A percentile compares a stretch with the other conserved stretches of the same genome.
These are phyloP conservation scores for Channa striata DNA, from an alignment of 2,797 vertebrate species.

Conservation along the genomic window DNA sequence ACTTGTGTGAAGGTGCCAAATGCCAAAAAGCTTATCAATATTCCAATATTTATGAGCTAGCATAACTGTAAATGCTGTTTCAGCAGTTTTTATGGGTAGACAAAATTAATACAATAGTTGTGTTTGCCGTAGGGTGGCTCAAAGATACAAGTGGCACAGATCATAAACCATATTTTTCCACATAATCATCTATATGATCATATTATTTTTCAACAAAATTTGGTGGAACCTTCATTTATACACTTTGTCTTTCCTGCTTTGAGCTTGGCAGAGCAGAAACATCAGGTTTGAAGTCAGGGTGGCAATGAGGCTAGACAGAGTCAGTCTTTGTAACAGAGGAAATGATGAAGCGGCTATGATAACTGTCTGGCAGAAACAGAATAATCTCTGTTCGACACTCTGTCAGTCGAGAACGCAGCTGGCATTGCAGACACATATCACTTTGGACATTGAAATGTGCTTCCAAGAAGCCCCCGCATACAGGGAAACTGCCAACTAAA, in stretches of 20 bases:
- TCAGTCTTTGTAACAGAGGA: slow-evolving; percentile 41
- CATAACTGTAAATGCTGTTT: neutral
- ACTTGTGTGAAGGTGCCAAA: too few relatives aligned
- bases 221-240: neutral
- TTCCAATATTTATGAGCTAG: too few relatives aligned
- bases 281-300: slow-evolving; percentile 24
- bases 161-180: neutral
- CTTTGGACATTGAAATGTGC: slow-evolving; percentile 46
- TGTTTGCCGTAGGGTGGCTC: neutral
- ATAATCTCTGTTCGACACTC: slow-evolving; percentile 57
- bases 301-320: slow-evolving; percentile 9
- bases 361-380: slow-evolving; percentile 55
- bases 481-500: slow-evolving; percentile 28
- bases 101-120: neutral
- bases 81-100: neutral
- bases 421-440: slow-evolving; percentile 48
- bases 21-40: too few relatives aligned
- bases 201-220: neutral
- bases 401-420: slow-evolving; percentile 56
- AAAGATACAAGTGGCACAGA: neutral
- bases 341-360: slow-evolving; percentile 62
- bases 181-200: neutral
- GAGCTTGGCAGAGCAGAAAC: slow-evolving; percentile 1
- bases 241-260: neutral
- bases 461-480: slow-evolving; percentile 35